Percentiles rank a stretch among this genome's conserved stretches.
phyloP scores from a whole-genome alignment of 1,140 invertebrate genomes.

The Trachelipus rathkii region DNA sequence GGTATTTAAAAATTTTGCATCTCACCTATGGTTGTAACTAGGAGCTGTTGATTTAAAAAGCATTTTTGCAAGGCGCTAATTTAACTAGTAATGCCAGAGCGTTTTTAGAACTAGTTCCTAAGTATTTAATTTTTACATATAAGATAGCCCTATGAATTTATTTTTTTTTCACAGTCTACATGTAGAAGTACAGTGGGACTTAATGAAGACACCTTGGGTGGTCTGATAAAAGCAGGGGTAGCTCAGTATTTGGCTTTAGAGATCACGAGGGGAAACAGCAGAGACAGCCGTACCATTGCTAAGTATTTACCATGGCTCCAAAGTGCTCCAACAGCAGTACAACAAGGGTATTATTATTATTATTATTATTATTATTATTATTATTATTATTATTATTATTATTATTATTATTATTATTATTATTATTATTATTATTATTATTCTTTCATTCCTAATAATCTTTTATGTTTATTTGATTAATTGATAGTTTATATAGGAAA shows the following conservation, averaged over 20 bases:
- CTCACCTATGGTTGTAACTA: too few species aligned
- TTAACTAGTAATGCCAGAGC: too few species aligned
- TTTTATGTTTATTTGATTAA: not conserved
- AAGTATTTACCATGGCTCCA: constrained; percentile 90
- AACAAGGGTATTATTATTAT: constrained; percentile 66
- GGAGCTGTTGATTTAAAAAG: too few species aligned
- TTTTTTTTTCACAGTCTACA: constrained; percentile 32
- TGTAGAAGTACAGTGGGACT: constrained; percentile 34
- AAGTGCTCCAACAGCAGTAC: constrained; percentile 72
- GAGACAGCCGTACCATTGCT: constrained; percentile 76
- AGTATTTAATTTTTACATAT: constrained; percentile 7
- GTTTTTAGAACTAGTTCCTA: not conserved
- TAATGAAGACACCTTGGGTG: constrained; percentile 79
- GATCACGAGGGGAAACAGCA: constrained; percentile 76
- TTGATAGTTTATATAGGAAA: too few species aligned
- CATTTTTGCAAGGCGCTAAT: too few species aligned
- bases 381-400: not conserved
- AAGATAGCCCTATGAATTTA: constrained; percentile 24
- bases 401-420: constrained; percentile 49
- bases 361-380: not conserved
- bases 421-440: not conserved
- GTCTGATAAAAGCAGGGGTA: constrained; percentile 88
- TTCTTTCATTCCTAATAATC: not conserved
- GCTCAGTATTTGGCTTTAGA: constrained; percentile 92
- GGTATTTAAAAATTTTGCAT: too few species aligned